phyloP scores from a whole-genome alignment of 1,140 invertebrate genomes.

The Bombus haemorrhoidalis region DNA sequence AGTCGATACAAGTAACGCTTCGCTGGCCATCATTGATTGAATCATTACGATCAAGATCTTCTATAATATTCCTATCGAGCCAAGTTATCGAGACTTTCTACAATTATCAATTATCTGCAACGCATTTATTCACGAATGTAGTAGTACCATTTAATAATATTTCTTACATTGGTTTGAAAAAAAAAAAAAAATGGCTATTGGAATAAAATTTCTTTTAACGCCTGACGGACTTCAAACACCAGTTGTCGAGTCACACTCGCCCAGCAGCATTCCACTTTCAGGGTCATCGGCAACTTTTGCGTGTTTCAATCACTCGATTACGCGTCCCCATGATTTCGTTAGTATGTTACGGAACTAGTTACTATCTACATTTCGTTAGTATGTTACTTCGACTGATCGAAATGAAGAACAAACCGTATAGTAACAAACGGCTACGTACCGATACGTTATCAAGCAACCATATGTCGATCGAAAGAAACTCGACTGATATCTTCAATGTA shows the following conservation, averaged over 20 bases:
- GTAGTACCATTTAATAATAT: neutral
- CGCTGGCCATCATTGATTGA: neutral
- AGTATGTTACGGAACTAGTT: neutral
- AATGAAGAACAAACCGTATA: neutral
- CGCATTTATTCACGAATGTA: neutral
- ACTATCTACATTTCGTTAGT: neutral
- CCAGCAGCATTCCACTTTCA: constrained; percentile 49
- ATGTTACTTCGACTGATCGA: no score
- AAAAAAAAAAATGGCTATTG: neutral
- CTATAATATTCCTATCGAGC: neutral
- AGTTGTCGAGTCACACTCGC: constrained; percentile 39
- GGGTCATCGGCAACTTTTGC: constrained; percentile 28
- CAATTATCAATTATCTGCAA: neutral
- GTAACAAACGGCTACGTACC: neutral
- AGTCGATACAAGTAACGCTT: neutral
- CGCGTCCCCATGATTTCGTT: neutral
- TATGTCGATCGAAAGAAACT: neutral
- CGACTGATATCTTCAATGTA: neutral
- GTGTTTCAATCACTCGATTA: constrained; percentile 39
- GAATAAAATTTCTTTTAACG: neutral
- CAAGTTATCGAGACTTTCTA: neutral
- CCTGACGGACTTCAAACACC: neutral
- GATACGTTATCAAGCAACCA: constrained; percentile 16
- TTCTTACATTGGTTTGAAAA: neutral
- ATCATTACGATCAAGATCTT: neutral